phyloP scores from a whole-genome alignment of 2,113 vertebrate genomes.

The Cynopterus brachyotis region DNA sequence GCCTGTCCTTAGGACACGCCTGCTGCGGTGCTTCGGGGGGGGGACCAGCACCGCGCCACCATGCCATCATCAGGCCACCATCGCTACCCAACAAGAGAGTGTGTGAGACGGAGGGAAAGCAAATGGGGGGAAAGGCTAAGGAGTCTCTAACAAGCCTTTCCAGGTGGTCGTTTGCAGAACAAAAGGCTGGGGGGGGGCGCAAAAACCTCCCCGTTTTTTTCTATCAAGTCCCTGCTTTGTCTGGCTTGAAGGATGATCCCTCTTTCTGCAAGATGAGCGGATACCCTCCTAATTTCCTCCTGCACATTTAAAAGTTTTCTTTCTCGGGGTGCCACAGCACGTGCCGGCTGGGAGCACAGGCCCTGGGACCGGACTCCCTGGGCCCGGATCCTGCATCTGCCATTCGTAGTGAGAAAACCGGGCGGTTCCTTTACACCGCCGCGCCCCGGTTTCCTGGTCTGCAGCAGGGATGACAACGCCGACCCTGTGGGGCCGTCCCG shows the following conservation, averaged over 20 bases:
- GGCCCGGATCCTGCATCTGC: not conserved
- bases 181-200: not conserved
- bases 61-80: not conserved
- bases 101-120: not conserved
- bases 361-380: not conserved
- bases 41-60: not conserved
- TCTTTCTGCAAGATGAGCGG: not conserved
- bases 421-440: not conserved
- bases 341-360: not conserved
- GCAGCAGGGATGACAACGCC: not conserved
- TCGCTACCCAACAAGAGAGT: not conserved
- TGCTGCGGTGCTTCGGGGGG: rapidly evolving
- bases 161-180: not conserved
- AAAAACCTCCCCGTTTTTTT: not conserved
- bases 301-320: not conserved
- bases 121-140: not conserved
- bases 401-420: not conserved
- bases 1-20: not conserved
- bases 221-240: not conserved
- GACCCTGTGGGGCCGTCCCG: not conserved
- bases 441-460: not conserved
- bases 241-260: not conserved
- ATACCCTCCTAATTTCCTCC: not conserved
- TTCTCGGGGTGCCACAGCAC: not conserved
- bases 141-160: no score